Evolutionary conservation across 2,888 invertebrate species (phyloP), one percentile per base, ranked within the genome.

Genomic region (Himalopsyche kuldschensis): DNA sequence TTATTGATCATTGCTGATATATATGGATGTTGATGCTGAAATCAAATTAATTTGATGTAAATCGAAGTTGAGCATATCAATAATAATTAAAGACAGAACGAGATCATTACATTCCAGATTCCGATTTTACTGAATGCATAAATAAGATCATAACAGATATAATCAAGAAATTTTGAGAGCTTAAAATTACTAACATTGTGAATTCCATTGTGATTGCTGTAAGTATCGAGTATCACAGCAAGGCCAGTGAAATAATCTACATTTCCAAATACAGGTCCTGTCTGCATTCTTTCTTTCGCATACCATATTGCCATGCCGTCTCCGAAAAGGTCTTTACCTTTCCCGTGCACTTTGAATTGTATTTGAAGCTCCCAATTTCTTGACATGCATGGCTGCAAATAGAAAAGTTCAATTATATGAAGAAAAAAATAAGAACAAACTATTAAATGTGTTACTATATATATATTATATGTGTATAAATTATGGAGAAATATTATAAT

Each of bases 271-370:
- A 99, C 98, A 0, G 96, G 95, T 0, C 99, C 99, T 0, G 90
- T 87, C 85, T 93, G 90, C 95, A 97, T 95, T 81, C 96, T 92
- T 83, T 97, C 96, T 88, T 93, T 94, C 0, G 94, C 93, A 90
- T 98, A 99, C 99, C 99, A 99, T 88, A 99, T 94, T 0, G 95
- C 98, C 89, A 99, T 93, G 0, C 99, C 99, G 91, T 99, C 99
- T 0, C 99, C 99, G 90, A 95, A 99, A n/a, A 99, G 90, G 87
- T 97, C 97, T 88, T 96, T 97, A 1, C 98, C 99, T 87, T 96
- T 95, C 0, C 99, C 99, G 89, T 98, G 97, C 0, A 99, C 96
- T 92, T 98, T 97, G 90, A 99, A 99, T 85, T 97, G 97, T 0
- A 99, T 94, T 91, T 98, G 98, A 0, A 99, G 89, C 89, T 99